Percentiles rank a stretch among this genome's conserved stretches.
Evolutionary conservation across 2,888 invertebrate species (phyloP).

Genomic region (Hydroisotoma schaefferi): DNA sequence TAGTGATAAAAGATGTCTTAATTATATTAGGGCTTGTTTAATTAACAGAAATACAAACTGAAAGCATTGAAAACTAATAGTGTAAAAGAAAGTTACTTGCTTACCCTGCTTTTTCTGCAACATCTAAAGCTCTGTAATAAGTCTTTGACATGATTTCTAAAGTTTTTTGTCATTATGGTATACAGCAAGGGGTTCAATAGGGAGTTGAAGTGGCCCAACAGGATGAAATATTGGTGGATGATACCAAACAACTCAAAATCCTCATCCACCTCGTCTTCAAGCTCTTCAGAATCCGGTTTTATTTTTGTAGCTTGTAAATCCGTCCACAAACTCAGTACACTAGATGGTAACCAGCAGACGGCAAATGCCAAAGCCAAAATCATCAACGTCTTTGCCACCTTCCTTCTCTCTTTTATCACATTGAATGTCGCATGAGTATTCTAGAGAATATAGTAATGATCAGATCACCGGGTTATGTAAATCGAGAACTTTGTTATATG

Average conservation of each 20-base stretch:
- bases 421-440: slow-evolving; percentile 1
- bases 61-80: too few species aligned
- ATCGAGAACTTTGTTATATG: too few species aligned
- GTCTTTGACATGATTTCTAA: slow-evolving; percentile 10
- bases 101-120: neutral
- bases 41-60: too few species aligned
- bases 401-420: slow-evolving; percentile 15
- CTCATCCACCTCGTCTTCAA: slow-evolving; percentile 51
- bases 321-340: slow-evolving; percentile 5
- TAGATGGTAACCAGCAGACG: slow-evolving; percentile 18
- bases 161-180: slow-evolving; percentile 16
- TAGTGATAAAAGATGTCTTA: too few species aligned
- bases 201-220: slow-evolving; percentile 19
- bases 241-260: too few species aligned
- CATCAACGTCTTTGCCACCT: slow-evolving; percentile 14
- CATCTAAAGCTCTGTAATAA: neutral
- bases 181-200: slow-evolving; percentile 18
- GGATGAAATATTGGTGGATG: slow-evolving; percentile 8
- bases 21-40: too few species aligned
- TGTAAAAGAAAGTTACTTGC: too few species aligned
- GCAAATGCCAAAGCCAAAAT: slow-evolving; percentile 14
- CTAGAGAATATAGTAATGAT: too few species aligned
- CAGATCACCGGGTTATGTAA: too few species aligned
- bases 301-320: slow-evolving; percentile 10
- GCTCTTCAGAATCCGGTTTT: neutral